Evolutionary conservation across 2,113 vertebrate genomes (phyloP).

Genomic region (Corydoras maculifer): DNA sequence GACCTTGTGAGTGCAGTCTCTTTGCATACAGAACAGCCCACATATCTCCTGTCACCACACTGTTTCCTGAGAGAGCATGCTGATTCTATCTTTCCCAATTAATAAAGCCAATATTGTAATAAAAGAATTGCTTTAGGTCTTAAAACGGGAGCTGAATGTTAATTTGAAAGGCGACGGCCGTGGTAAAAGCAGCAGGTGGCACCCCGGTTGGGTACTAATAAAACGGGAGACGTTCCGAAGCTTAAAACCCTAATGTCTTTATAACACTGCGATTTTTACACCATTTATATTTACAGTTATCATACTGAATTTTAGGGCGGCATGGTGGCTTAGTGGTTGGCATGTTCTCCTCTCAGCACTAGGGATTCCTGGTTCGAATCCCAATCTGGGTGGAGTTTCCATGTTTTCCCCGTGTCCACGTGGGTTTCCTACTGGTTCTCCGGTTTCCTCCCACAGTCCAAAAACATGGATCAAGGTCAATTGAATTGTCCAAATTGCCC

Average conservation of each 20-base stretch:
- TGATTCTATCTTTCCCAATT: slow-evolving; percentile 19
- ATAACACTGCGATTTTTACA: not conserved
- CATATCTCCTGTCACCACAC: slow-evolving; percentile 48
- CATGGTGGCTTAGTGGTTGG: too few relatives aligned
- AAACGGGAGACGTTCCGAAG: not conserved
- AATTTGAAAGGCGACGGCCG: slow-evolving; percentile 5
- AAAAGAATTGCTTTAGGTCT: slow-evolving; percentile 15
- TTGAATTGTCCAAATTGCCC: too few relatives aligned
- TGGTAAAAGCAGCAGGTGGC: slow-evolving; percentile 2
- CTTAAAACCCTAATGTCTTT: not conserved
- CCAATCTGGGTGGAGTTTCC: too few relatives aligned
- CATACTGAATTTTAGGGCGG: too few relatives aligned
- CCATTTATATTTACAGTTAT: not conserved
- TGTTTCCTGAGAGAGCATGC: not conserved
- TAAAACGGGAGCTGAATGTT: slow-evolving; percentile 25
- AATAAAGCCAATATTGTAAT: slow-evolving; percentile 22
- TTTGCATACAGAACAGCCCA: slow-evolving; percentile 60
- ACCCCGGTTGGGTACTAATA: not conserved
- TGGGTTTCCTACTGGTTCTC: too few relatives aligned
- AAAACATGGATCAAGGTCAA: too few relatives aligned
- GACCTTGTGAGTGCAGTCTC: slow-evolving; percentile 59
- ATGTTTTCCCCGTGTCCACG: too few relatives aligned
- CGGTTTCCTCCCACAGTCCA: too few relatives aligned
- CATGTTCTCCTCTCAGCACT: too few relatives aligned
- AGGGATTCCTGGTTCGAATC: too few relatives aligned